phyloP scores from a whole-genome alignment of 2,113 vertebrate species.

The Fregata magnificens region DNA sequence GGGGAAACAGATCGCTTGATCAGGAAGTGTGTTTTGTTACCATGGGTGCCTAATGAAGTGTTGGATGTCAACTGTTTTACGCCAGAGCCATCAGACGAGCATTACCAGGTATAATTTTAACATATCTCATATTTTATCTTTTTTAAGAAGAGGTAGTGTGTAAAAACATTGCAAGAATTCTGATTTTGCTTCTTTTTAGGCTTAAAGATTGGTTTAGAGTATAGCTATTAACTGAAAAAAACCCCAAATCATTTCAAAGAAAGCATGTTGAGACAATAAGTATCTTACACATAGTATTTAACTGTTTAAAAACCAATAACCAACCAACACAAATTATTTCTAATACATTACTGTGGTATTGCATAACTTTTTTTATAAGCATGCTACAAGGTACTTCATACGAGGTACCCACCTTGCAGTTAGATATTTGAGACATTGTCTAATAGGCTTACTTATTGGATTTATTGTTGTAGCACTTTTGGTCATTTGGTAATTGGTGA shows the following conservation, averaged over 20 bases:
- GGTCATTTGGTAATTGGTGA: too few species aligned
- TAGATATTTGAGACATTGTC: background rate
- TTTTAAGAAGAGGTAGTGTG: background rate
- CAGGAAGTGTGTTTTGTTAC: slow-evolving; percentile 85
- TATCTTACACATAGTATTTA: background rate
- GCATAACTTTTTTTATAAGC: background rate
- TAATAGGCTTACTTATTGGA: background rate
- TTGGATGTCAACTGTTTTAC: slow-evolving; percentile 72
- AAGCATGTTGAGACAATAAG: background rate
- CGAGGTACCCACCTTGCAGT: background rate
- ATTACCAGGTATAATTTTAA: slow-evolving; percentile 84
- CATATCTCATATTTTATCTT: background rate
- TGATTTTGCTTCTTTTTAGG: background rate
- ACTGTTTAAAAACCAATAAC: background rate
- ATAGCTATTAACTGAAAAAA: background rate
- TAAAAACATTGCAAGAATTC: background rate
- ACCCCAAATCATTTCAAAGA: background rate
- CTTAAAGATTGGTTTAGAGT: background rate
- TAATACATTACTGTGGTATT: background rate
- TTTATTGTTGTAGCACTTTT: background rate
- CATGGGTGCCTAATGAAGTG: slow-evolving; percentile 81
- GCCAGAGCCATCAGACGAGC: slow-evolving; percentile 79
- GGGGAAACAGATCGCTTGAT: slow-evolving; percentile 84
- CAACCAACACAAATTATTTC: background rate
- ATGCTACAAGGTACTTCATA: background rate